Conservation (phyloP, 2,797 vertebrate species). For the Coregonus ussuriensis region DNA sequence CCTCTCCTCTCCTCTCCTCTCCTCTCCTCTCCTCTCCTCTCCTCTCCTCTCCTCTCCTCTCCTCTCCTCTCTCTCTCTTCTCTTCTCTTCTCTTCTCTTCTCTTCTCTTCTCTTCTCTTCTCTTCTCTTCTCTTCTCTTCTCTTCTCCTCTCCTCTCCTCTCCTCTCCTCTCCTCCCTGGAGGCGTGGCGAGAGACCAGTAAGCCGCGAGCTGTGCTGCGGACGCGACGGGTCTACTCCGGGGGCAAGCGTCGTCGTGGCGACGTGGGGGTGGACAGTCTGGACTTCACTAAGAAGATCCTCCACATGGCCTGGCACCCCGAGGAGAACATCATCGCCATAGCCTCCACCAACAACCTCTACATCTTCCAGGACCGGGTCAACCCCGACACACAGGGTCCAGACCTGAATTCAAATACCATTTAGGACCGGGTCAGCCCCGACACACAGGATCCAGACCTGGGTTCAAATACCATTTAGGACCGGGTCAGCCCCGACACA, state of each 20-base stretch:
- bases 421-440: no score
- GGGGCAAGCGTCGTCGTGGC: constrained; percentile 89
- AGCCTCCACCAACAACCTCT: constrained; percentile 98
- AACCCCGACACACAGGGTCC: constrained; percentile 67
- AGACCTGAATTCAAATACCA: no score
- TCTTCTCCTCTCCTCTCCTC: no score
- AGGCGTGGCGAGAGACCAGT: constrained; percentile 93
- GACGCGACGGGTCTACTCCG: constrained; percentile 87
- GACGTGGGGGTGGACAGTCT: constrained; percentile 95
- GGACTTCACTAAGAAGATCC: constrained; percentile 98
- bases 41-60: no score
- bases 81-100: no score
- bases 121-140: no score
- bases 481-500: constrained; percentile 75
- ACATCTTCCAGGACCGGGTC: constrained; percentile 97
- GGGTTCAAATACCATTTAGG: constrained; percentile 62
- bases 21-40: no score
- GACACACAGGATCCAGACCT: no score
- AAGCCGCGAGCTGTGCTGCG: constrained; percentile 93
- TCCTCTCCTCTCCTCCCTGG: constrained; percentile 66
- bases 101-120: no score
- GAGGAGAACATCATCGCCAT: constrained; percentile 98
- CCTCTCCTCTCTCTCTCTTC: no score
- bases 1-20: no score
- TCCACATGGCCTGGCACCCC: constrained; percentile 98